Base-by-base conservation (phyloP, 64 coral and sea anemone genomes). In the Catalaphyllia jardinei region DNA sequence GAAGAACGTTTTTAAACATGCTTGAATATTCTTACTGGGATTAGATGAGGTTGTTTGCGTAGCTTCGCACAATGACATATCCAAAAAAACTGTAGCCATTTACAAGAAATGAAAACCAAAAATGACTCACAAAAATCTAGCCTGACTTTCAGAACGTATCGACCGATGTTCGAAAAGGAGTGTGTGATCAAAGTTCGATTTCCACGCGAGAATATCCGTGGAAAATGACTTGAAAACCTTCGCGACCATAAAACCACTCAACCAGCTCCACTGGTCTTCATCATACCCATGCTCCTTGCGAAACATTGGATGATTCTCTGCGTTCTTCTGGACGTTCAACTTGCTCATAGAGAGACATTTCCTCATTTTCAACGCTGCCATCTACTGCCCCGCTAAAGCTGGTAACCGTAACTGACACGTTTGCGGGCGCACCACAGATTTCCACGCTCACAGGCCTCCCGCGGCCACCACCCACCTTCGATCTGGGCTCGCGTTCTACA, bases 311-410 rank as follows among this genome's bases (percentile, higher is more conserved):
- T 0, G 12, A 8, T 24, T 85, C 5, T 30, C 31, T 19, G 25
- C 1, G 65, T 69, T 31, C 29, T 71, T 25, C 29, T 51, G 35
- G 81, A 42, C 35, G 81, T 4, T 60, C n/a, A 17, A 85, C 81
- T 51, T 51, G 13, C 63, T 85, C 81, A 60, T 85, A 85, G 15
- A 71, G 81, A 25, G 63, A 16, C 15, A 57, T 39, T 85, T 67
- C 81, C 12, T 52, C 81, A 13, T 13, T 14, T 8, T 67, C 19
- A 24, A 28, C 59, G 1, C 27, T 55, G 24, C 38, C 20, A 33
- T 67, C 81, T 0, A 4, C 20, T n/a, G 18, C 20, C 49, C 15
- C 39, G 27, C 20, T 71, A 25, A 63, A 85, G 51, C 38, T 27
- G 18, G 0, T 46, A 18, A 85, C 81, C 11, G 20, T 39, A 51